Percentiles rank a stretch among this genome's conserved stretches.
phyloP scores from a whole-genome alignment of 2,797 vertebrate genomes.

The Antrozous pallidus region DNA sequence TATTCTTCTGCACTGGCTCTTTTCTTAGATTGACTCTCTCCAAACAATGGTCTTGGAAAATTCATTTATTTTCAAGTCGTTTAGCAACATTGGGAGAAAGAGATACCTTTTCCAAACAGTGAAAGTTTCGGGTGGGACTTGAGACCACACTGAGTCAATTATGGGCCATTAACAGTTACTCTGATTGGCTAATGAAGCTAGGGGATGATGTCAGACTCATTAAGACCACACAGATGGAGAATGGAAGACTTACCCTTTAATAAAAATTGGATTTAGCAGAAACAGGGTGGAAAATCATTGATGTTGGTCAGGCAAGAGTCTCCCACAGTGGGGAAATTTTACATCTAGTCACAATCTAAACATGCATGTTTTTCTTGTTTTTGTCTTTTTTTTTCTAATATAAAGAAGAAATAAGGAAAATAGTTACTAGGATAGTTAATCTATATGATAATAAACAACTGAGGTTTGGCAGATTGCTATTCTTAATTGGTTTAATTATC shows the following conservation, averaged over 20 bases:
- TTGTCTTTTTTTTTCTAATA: not conserved
- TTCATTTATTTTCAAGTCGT: not conserved
- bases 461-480: not conserved
- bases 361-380: not conserved
- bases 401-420: not conserved
- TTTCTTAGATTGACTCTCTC: not conserved
- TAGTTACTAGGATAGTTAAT: not conserved
- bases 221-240: not conserved
- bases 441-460: not conserved
- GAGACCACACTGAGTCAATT: not conserved
- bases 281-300: not conserved
- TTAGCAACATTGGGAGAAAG: not conserved
- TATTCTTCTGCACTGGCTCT: not conserved
- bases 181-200: not conserved
- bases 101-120: not conserved
- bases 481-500: constrained; percentile 23
- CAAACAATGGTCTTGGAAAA: not conserved
- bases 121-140: not conserved
- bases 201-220: not conserved
- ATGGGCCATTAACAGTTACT: not conserved
- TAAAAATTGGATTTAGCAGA: not conserved
- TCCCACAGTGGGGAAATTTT: not conserved
- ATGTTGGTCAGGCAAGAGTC: not conserved
- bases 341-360: not conserved
- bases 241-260: not conserved